A percentile compares a stretch with the other conserved stretches of the same genome.
These are phyloP conservation scores for Oligia strigilis DNA, from an alignment of 2,888 invertebrate genomes.

Conservation along the genomic window DNA sequence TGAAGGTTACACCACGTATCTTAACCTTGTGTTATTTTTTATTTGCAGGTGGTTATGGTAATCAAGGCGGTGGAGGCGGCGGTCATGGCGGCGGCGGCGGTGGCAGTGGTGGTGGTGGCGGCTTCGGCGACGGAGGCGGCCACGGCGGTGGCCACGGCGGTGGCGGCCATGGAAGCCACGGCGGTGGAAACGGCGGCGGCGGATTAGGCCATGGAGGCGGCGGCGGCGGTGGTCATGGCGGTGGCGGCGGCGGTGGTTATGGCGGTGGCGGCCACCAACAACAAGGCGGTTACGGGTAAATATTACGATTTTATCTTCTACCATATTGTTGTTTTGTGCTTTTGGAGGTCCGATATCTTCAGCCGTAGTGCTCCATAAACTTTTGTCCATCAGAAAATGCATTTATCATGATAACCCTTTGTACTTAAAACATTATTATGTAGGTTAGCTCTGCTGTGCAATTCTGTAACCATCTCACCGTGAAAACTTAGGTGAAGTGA, in stretches of 20 bases:
- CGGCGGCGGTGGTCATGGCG: neutral
- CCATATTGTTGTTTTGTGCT: no score
- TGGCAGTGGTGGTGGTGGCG: no score
- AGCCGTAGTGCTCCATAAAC: no score
- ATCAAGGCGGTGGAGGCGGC: constrained; percentile 63
- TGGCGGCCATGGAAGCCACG: constrained; percentile 25
- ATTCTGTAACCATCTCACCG: no score
- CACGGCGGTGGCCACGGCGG: constrained; percentile 37
- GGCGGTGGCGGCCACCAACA: constrained; percentile 8
- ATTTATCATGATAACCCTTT: neutral
- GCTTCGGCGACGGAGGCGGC: constrained; percentile 27
- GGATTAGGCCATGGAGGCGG: constrained; percentile 24
- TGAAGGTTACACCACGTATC: neutral
- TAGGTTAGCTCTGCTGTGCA: neutral
- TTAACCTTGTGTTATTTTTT: neutral
- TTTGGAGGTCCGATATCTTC: neutral
- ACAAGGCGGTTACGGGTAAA: constrained; percentile 19
- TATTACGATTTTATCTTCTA: neutral
- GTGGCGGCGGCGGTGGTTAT: constrained; percentile 43
- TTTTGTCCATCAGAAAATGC: neutral
- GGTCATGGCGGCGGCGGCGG: constrained; percentile 25
- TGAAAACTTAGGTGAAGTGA: no score
- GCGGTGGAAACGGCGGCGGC: constrained; percentile 42
- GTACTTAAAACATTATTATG: neutral
- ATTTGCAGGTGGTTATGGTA: constrained; percentile 50